phyloP scores from a whole-genome alignment of 2,113 vertebrate genomes.

The Cyanistes caeruleus region DNA sequence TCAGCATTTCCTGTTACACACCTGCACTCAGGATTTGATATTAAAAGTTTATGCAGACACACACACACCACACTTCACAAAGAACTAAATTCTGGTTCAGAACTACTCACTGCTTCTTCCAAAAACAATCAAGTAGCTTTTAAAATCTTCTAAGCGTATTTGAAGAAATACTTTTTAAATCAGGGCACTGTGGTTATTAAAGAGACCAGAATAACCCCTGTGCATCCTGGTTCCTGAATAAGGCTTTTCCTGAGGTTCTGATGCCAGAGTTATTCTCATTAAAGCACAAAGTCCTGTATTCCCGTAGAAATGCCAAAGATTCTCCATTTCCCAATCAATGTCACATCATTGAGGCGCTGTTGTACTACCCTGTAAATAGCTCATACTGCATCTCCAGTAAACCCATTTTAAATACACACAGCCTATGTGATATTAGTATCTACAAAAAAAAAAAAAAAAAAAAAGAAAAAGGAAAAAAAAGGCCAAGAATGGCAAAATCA shows the following conservation, averaged over 20 bases:
- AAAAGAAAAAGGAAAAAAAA: no score
- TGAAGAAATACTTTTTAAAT: neutral
- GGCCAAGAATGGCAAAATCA: no score
- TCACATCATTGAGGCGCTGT: rapidly evolving
- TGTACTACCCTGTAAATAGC: neutral
- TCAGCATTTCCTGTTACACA: neutral
- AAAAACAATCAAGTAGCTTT: neutral
- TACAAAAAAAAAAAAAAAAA: no score
- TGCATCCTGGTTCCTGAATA: neutral
- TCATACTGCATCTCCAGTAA: neutral
- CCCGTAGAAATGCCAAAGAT: neutral
- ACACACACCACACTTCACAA: neutral
- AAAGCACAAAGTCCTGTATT: neutral
- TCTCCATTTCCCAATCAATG: neutral
- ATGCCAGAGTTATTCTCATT: rapidly evolving
- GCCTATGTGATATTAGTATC: rapidly evolving
- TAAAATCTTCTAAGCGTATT: neutral
- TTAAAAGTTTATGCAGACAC: neutral
- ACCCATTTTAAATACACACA: neutral
- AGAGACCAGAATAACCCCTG: neutral
- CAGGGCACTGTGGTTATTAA: neutral
- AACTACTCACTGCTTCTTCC: neutral
- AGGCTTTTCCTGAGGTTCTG: neutral
- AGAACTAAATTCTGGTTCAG: neutral
- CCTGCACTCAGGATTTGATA: neutral